A percentile compares a stretch with the other conserved stretches of the same genome.
These are phyloP conservation scores for Rhimphoctona megacephalus DNA, from an alignment of 2,888 invertebrate genomes.

Conservation along the genomic window DNA sequence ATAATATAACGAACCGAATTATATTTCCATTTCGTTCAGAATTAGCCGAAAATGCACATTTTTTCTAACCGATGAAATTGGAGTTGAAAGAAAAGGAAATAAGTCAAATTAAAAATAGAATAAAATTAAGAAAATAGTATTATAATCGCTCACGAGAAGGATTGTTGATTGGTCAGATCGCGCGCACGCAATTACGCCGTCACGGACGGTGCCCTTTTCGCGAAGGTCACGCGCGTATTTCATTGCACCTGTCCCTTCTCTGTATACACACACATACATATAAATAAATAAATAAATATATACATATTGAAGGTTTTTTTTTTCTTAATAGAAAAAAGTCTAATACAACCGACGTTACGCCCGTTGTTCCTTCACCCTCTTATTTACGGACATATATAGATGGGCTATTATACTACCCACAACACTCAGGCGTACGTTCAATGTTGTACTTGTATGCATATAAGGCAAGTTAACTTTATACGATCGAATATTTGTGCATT, in stretches of 20 bases:
- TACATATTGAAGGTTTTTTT: slow-evolving; percentile 1
- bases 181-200: slow-evolving; percentile 65
- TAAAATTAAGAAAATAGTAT: slow-evolving; percentile 13
- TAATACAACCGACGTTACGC: slow-evolving; percentile 8
- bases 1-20: no score
- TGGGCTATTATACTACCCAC: slow-evolving; percentile 16
- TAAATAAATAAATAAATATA: not conserved
- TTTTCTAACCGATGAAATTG: not conserved
- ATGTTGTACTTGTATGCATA: slow-evolving; percentile 46
- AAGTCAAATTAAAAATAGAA: slow-evolving; percentile 5
- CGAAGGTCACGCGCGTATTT: slow-evolving; percentile 46
- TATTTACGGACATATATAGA: slow-evolving; percentile 6
- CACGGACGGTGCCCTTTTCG: slow-evolving; percentile 58
- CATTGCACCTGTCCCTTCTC: slow-evolving; percentile 51
- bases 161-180: slow-evolving; percentile 56
- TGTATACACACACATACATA: slow-evolving; percentile 1
- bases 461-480: slow-evolving; percentile 30
- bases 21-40: no score
- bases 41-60: no score
- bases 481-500: slow-evolving; percentile 47
- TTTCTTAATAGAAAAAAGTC: slow-evolving; percentile 34
- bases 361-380: slow-evolving; percentile 11
- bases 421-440: slow-evolving; percentile 4
- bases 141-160: slow-evolving; percentile 24
- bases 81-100: not conserved